Percentiles rank a stretch among this genome's conserved stretches.
Evolutionary conservation across 2,888 invertebrate species (phyloP).

Genomic region (Rutpela maculata): DNA sequence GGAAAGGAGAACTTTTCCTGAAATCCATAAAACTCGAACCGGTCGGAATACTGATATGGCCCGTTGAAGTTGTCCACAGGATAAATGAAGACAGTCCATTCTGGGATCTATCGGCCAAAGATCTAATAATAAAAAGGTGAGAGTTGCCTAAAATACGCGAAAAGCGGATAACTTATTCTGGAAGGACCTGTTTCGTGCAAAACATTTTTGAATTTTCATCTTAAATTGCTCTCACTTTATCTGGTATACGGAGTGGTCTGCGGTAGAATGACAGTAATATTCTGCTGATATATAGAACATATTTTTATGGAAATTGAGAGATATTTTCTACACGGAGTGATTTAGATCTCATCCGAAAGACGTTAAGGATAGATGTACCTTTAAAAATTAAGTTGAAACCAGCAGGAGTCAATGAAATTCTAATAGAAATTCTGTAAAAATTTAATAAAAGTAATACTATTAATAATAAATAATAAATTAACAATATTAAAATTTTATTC

Average conservation of each 20-base stretch:
- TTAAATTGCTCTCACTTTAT: not conserved
- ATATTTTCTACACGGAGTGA: too few species aligned
- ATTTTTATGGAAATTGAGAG: too few species aligned
- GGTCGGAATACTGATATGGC: conserved; percentile 86
- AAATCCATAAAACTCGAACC: conserved; percentile 81
- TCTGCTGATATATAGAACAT: too few species aligned
- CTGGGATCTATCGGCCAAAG: conserved; percentile 85
- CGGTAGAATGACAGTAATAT: too few species aligned
- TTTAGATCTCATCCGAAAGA: too few species aligned
- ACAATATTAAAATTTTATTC: too few species aligned
- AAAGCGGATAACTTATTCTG: not conserved
- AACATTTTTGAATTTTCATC: not conserved
- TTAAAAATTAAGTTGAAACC: too few species aligned
- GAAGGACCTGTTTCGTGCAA: not conserved
- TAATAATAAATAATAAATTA: too few species aligned
- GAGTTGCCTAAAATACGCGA: not conserved
- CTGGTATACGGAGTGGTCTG: not conserved
- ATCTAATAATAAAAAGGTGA: conserved; percentile 81
- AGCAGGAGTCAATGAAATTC: too few species aligned
- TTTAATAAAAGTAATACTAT: too few species aligned
- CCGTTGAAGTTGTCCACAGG: conserved; percentile 88
- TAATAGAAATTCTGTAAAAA: too few species aligned
- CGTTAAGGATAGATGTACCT: too few species aligned
- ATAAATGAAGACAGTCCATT: conserved; percentile 88
- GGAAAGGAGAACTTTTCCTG: conserved; percentile 85